Evolutionary conservation across 1,140 invertebrate species (phyloP).

Genomic region (Ceratosolen solmsi): DNA sequence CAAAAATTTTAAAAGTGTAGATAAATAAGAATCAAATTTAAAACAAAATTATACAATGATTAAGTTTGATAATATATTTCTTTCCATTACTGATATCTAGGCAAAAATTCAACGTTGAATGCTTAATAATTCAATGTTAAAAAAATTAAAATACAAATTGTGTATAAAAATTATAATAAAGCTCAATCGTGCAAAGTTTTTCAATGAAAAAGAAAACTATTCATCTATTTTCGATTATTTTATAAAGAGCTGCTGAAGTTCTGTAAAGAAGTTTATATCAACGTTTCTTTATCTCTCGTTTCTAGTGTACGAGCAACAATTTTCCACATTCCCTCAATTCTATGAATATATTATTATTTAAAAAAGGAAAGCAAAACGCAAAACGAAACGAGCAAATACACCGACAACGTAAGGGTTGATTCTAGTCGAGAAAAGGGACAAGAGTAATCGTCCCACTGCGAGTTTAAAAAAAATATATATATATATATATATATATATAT

Average conservation of each 20-base stretch:
- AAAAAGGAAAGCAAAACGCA: background rate
- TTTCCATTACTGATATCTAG: background rate
- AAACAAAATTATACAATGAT: background rate
- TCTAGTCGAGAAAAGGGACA: slow-evolving; percentile 15
- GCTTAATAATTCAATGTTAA: background rate
- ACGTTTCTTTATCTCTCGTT: background rate
- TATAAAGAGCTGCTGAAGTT: background rate
- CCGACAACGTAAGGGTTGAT: slow-evolving; percentile 18
- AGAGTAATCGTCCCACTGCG: slow-evolving; percentile 9
- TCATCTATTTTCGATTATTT: background rate
- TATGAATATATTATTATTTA: slow-evolving; percentile 13
- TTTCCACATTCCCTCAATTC: background rate
- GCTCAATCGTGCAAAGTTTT: background rate
- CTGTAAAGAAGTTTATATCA: background rate
- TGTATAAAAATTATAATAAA: background rate
- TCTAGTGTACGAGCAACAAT: no score
- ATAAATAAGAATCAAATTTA: background rate
- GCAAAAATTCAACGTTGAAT: background rate
- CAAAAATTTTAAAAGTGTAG: background rate
- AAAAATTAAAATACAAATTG: background rate
- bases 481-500: no score
- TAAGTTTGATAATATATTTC: background rate
- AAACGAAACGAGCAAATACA: slow-evolving; percentile 21
- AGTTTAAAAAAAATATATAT: slow-evolving; percentile 25
- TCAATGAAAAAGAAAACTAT: background rate